Base-by-base conservation (phyloP, 2,797 vertebrate species). In the Botia almorhae region DNA sequence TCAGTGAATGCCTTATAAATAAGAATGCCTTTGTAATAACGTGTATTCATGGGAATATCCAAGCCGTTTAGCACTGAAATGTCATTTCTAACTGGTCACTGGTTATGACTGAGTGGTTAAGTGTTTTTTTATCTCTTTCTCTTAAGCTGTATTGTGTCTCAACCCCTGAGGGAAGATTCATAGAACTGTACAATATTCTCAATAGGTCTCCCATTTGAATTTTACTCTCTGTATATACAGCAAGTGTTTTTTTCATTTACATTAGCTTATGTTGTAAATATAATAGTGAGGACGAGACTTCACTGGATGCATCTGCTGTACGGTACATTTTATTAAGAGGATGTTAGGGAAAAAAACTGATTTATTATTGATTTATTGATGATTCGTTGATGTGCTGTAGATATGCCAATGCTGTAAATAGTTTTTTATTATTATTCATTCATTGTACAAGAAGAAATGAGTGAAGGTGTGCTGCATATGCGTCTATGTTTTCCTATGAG, bases 371-470 rank as follows among this genome's bases (percentile, higher is more conserved):
- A 78, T 86, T 89, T 87, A 85, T 88, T 46, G 43, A 46, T 87
- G 86, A 76, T 86, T 89, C 87, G 84, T 88, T 55, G 55, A 89
- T 92, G 90, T 93, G 95, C 88, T 98, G 96, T 33, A 33, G 33
- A 3, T 33, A 33, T 3, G 33, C 33, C 33, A 3, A 33, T 5
- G 89, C 84, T 98, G 96, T 98, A 98, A 94, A 98, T 97, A 98
- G 88, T 93, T 89, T 46, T 96, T 98, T 93, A 50, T 50, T 95
- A 96, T 93, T 96, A 96, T 95, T 94, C 94, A 90, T 94, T 88
- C 91, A 90, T 74, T 39, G 33, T 51, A 73, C 46, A 76, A 69
- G 53, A 78, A 61, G 72, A 78, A 64, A 48, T n/a, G 3, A 68
- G 78, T 67, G 74, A 65, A 80, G 21, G 58, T 0, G 11, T 73